A percentile compares a stretch with the other conserved stretches of the same genome.
Evolutionary conservation across 1,140 invertebrate species (phyloP).

Genomic region (Hestina assimilis): DNA sequence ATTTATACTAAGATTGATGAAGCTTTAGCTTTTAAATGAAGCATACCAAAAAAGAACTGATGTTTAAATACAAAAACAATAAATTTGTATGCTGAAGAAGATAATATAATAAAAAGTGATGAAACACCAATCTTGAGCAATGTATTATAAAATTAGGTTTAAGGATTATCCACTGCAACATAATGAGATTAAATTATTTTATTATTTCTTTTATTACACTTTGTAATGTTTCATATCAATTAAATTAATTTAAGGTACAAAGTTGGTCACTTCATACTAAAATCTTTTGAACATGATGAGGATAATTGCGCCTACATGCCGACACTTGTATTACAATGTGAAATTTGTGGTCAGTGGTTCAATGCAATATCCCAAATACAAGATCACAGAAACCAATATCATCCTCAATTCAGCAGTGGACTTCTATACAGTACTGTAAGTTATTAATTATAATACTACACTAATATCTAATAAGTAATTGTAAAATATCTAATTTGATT

Average conservation of each 20-base stretch:
- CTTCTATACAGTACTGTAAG: slow-evolving; percentile 16
- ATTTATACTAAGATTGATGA: too few species aligned
- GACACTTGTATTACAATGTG: slow-evolving; percentile 59
- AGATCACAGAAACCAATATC: slow-evolving; percentile 53
- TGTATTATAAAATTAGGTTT: too few species aligned
- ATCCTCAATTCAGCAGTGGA: slow-evolving; percentile 33
- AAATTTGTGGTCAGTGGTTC: slow-evolving; percentile 59
- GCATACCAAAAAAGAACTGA: too few species aligned
- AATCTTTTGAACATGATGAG: slow-evolving; percentile 35
- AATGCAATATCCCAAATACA: slow-evolving; percentile 39
- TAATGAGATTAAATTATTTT: too few species aligned
- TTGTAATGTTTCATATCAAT: neutral
- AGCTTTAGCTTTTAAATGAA: too few species aligned
- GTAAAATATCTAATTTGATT: neutral
- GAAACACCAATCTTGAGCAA: too few species aligned
- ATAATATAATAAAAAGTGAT: too few species aligned
- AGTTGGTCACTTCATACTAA: slow-evolving; percentile 58
- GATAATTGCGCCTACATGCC: slow-evolving; percentile 30
- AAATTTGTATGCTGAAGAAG: too few species aligned
- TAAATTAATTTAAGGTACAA: slow-evolving; percentile 52
- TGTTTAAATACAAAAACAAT: too few species aligned
- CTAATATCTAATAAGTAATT: too few species aligned
- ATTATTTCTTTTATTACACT: too few species aligned
- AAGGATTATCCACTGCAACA: too few species aligned
- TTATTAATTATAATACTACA: neutral